Base-by-base conservation (phyloP, 2,888 invertebrate genomes). In the Hymenopus coronatus region DNA sequence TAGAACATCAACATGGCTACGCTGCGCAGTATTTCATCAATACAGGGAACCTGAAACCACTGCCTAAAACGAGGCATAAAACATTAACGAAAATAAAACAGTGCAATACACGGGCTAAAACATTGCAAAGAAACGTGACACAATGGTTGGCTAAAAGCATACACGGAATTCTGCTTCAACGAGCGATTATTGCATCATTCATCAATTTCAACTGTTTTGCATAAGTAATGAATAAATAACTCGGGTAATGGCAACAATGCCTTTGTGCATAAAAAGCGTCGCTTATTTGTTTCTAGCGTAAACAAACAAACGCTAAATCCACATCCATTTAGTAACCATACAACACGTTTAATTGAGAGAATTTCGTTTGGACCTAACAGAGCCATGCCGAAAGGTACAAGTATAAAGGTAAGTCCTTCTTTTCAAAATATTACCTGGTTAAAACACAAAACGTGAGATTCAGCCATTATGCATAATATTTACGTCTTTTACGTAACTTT, bases 341-440 rank as follows among this genome's bases (percentile, higher is more conserved):
- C 54, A 70, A 25, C 25, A 25, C 1, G 12, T 12, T 20, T 70
- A 70, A 15, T 70, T 70, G 54, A 25, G 54, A 70, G 54, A 70
- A 70, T 70, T 70, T 70, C 4, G 54, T 70, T 70, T 70, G 1
- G 54, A 70, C 54, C 54, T 70, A 0, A 25, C 20, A 70, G 1
- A 70, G 54, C 54, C 54, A 70, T 70, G 20, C 25, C 54, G 20
- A 70, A 70, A 70, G 20, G 54, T 70, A 70, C 54, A 70, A 70
- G 25, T 20, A 70, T 20, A 70, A 70, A 70, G 54, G 54, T 70
- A 70, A 70, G 20, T 20, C n/a, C 33, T 30, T 20, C 30, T 89
- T 88, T 94, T 94, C 40, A 92, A 98, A 97, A 92, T 97, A 97
- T 93, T 40, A 12, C 12, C 40, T 9, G 12, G 12, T 40, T 40